Percentiles rank a stretch among this genome's conserved stretches.
phyloP scores from a whole-genome alignment of 2,888 invertebrate genomes.

The Pristionchus entomophagus region DNA sequence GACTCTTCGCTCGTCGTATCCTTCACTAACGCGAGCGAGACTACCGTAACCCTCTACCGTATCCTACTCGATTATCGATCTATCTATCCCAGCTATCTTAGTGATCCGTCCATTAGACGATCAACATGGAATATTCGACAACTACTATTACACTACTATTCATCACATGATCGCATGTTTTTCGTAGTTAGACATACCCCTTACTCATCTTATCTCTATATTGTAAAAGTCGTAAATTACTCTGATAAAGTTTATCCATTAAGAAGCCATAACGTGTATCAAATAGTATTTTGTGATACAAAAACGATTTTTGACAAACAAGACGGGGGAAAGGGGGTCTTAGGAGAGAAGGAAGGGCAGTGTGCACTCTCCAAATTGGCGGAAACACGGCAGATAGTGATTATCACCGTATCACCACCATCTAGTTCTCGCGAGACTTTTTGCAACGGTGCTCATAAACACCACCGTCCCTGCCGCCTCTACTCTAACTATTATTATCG shows the following conservation, averaged over 20 bases:
- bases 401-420: conserved; percentile 6
- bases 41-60: background rate
- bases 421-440: background rate
- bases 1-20: conserved; percentile 19
- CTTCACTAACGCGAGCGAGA: no score
- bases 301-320: background rate
- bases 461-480: background rate
- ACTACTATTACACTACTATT: conserved; percentile 4
- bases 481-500: background rate
- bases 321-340: background rate
- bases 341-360: background rate
- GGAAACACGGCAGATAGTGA: background rate
- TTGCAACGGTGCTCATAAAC: background rate
- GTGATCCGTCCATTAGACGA: background rate
- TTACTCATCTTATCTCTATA: background rate
- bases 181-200: background rate
- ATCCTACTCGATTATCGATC: background rate
- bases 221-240: background rate
- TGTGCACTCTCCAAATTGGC: background rate
- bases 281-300: background rate
- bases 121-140: background rate
- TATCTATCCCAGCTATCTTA: background rate
- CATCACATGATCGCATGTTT: background rate
- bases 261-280: background rate
- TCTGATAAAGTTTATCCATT: conserved; percentile 34